phyloP scores from a whole-genome alignment of 2,113 vertebrate genomes.

The Neogale vison region DNA sequence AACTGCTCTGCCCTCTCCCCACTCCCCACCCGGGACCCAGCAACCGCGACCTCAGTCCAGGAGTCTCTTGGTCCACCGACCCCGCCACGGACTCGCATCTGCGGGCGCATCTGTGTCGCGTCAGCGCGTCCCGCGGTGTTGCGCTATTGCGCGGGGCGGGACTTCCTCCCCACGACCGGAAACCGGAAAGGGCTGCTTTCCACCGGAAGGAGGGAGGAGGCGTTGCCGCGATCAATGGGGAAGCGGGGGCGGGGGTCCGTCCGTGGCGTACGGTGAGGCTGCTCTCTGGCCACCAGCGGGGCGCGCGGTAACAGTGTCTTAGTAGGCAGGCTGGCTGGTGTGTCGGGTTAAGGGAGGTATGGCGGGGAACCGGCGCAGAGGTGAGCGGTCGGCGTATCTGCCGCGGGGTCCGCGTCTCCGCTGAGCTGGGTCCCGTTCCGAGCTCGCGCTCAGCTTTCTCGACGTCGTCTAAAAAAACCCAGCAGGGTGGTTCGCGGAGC shows the following conservation, averaged over 20 bases:
- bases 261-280: accelerated
- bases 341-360: background rate
- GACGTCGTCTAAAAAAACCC: background rate
- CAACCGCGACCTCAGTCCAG: accelerated
- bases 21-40: accelerated
- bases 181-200: background rate
- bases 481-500: background rate
- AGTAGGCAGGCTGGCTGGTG: background rate
- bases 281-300: accelerated
- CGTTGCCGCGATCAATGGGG: accelerated
- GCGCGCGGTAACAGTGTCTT: background rate
- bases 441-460: background rate
- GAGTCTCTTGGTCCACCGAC: accelerated
- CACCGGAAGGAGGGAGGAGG: accelerated
- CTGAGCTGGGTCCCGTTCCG: background rate
- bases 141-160: background rate
- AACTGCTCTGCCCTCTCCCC: background rate
- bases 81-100: accelerated
- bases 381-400: background rate
- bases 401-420: background rate
- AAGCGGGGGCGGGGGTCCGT: accelerated
- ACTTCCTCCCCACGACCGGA: background rate
- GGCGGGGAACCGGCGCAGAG: background rate
- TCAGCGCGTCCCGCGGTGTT: accelerated
- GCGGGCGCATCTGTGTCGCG: accelerated